These are phyloP conservation scores for Chrysolina haemoptera DNA, from an alignment of 2,888 invertebrate genomes.

Conservation along the genomic window DNA sequence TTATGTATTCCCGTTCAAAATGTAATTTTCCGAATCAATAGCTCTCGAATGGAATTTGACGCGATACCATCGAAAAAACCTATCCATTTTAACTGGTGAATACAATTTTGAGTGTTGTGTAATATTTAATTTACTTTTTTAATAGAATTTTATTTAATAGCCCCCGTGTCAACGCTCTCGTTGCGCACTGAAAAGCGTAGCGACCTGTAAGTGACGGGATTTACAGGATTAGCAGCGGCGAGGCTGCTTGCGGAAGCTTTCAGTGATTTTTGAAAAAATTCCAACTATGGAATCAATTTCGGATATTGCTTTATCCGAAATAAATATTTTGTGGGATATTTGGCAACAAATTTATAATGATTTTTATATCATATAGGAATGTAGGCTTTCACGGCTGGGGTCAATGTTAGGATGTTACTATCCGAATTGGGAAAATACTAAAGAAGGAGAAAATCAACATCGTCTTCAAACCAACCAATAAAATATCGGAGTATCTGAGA, in stretches of 20 bases:
- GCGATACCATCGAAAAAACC: conserved; percentile 8
- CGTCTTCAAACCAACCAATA: no score
- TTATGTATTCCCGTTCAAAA: conserved; percentile 33
- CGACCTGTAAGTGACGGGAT: background rate
- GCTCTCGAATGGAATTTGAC: conserved; percentile 9
- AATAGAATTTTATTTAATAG: conserved; percentile 14
- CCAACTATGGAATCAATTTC: no score
- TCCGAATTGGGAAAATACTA: no score
- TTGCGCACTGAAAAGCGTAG: background rate
- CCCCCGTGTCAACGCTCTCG: background rate
- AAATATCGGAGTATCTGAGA: no score
- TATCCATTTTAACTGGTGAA: conserved; percentile 7
- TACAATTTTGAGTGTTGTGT: conserved; percentile 9
- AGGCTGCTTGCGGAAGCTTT: background rate
- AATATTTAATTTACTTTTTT: conserved; percentile 18
- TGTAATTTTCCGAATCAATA: conserved; percentile 38
- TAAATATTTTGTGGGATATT: no score
- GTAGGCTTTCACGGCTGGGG: no score
- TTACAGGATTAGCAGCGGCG: background rate
- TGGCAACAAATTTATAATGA: no score
- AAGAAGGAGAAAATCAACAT: no score
- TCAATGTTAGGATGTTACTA: no score
- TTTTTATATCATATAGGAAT: no score
- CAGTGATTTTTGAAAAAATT: no score
- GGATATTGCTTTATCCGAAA: no score